Conservation (phyloP, 2,888 invertebrate species). For the Heliconius erato region DNA sequence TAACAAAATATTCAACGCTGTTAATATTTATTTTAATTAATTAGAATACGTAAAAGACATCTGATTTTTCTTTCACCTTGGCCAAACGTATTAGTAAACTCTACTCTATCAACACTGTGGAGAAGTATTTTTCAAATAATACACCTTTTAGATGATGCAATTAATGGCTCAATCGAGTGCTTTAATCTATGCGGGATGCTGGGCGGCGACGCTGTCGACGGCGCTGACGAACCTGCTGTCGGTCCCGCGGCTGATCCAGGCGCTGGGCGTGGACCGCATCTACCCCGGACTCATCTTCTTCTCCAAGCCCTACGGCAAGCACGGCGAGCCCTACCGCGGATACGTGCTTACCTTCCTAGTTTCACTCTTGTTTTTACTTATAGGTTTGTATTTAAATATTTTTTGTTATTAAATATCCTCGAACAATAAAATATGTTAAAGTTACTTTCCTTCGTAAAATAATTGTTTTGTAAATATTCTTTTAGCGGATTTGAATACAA, state of each 20-base stretch:
- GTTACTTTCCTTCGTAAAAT: background rate
- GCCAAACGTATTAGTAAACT: background rate
- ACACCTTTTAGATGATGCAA: slow-evolving; percentile 90
- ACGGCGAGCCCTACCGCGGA: slow-evolving; percentile 94
- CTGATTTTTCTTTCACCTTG: background rate
- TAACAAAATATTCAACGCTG: no score
- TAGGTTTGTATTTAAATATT: slow-evolving; percentile 85
- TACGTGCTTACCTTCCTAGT: slow-evolving; percentile 96
- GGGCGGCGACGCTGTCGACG: slow-evolving; percentile 98
- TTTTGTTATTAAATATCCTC: background rate
- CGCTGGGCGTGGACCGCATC: slow-evolving; percentile 96
- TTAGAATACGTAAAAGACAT: background rate
- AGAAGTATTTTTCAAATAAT: slow-evolving; percentile 4
- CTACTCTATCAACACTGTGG: background rate
- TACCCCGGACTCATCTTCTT: slow-evolving; percentile 97
- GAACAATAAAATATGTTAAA: background rate
- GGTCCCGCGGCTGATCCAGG: slow-evolving; percentile 95
- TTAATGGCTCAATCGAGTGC: slow-evolving; percentile 95
- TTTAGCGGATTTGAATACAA: slow-evolving; percentile 93
- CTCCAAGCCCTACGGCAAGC: slow-evolving; percentile 94
- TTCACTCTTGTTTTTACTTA: slow-evolving; percentile 93
- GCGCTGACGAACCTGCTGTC: slow-evolving; percentile 97
- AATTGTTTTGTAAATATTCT: slow-evolving; percentile 51
- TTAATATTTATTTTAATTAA: background rate
- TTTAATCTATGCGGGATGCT: slow-evolving; percentile 97